Conservation (phyloP, 2,888 invertebrate species). For the Craniophora ligustri region DNA sequence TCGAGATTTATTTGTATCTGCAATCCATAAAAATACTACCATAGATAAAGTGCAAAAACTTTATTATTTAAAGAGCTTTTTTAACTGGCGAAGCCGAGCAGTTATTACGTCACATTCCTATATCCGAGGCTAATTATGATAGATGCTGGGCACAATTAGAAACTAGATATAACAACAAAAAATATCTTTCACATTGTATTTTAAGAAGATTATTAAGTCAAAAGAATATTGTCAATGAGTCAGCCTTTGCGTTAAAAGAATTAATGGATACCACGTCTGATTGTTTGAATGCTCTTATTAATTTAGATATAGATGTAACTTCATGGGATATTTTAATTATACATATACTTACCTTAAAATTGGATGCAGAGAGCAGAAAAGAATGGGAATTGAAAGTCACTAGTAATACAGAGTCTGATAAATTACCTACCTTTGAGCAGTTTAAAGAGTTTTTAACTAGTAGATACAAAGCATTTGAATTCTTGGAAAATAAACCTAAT, state of each 20-base stretch:
- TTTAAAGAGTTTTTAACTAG: slow-evolving; percentile 9
- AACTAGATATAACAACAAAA: background rate
- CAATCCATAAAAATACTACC: too few relatives aligned
- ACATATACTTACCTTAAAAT: background rate
- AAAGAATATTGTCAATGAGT: too few relatives aligned
- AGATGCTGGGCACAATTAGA: background rate
- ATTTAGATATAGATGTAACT: background rate
- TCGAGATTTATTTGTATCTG: too few relatives aligned
- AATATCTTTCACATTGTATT: slow-evolving; percentile 1
- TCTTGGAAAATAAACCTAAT: background rate
- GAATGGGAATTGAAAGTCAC: slow-evolving; percentile 5
- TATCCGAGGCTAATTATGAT: too few relatives aligned
- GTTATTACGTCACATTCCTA: too few relatives aligned
- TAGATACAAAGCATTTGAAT: slow-evolving; percentile 9
- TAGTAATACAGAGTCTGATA: background rate
- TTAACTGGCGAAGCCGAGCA: too few relatives aligned
- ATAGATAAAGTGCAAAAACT: too few relatives aligned
- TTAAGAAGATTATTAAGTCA: slow-evolving; percentile 1
- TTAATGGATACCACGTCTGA: slow-evolving; percentile 10
- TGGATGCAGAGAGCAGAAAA: slow-evolving; percentile 3
- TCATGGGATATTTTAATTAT: slow-evolving; percentile 4
- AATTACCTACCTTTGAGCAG: slow-evolving; percentile 5
- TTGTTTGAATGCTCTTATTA: slow-evolving; percentile 1
- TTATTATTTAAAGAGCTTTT: too few relatives aligned
- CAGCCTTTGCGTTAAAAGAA: background rate